Conservation (phyloP, 2,888 invertebrate genomes). For the Matsumyia berberina region DNA sequence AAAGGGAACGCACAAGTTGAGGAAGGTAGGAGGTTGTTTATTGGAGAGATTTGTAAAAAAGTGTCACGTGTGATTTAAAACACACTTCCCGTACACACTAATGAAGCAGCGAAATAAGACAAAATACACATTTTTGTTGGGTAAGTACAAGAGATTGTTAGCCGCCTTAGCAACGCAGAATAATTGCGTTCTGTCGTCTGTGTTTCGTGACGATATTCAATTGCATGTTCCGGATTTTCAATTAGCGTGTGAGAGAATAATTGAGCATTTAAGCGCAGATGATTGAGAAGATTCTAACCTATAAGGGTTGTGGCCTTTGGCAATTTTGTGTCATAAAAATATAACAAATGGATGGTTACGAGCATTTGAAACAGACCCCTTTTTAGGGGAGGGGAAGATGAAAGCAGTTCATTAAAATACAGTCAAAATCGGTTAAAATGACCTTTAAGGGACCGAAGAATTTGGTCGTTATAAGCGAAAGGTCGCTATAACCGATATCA, state of each 20-base stretch:
- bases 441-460: too few relatives aligned
- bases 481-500: too few relatives aligned
- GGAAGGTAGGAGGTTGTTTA: conserved; percentile 44
- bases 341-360: too few relatives aligned
- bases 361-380: too few relatives aligned
- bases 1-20: conserved; percentile 40
- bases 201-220: conserved; percentile 2
- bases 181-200: background rate
- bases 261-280: background rate
- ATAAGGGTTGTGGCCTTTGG: too few relatives aligned
- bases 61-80: conserved; percentile 34
- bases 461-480: too few relatives aligned
- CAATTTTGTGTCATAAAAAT: too few relatives aligned
- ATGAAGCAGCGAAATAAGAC: conserved; percentile 7
- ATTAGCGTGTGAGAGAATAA: background rate
- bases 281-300: background rate
- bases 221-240: background rate
- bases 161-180: background rate
- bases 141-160: background rate
- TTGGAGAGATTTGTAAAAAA: conserved; percentile 26
- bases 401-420: too few relatives aligned
- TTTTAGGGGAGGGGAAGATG: too few relatives aligned
- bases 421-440: too few relatives aligned
- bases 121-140: conserved; percentile 1
- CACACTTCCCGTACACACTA: conserved; percentile 14